Conservation (phyloP, 1,140 invertebrate species). For the Cyclargus thomasi region DNA sequence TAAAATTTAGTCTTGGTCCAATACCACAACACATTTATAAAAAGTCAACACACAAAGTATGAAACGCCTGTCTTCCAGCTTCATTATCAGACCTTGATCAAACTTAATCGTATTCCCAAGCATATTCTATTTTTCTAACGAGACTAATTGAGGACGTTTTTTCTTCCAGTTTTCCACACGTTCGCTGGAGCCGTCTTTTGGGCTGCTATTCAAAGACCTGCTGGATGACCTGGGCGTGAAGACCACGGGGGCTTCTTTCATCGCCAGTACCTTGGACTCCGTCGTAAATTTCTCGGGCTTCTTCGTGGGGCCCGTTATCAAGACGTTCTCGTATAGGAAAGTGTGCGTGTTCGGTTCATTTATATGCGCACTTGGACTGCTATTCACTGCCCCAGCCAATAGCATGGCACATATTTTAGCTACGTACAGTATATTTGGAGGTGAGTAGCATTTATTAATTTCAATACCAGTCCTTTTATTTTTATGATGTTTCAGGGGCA, state of each 20-base stretch:
- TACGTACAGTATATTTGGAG: conserved; percentile 85
- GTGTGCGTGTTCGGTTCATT: conserved; percentile 81
- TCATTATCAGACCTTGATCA: too few species aligned
- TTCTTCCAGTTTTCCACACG: conserved; percentile 82
- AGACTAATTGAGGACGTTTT: conserved; percentile 15
- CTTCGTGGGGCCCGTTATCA: conserved; percentile 83
- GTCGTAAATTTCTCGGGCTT: conserved; percentile 86
- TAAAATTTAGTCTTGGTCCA: too few species aligned
- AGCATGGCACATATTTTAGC: conserved; percentile 83
- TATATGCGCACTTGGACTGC: conserved; percentile 79
- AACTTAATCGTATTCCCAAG: too few species aligned
- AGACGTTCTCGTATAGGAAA: conserved; percentile 83
- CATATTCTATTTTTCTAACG: background rate
- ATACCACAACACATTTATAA: too few species aligned
- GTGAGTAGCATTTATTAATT: conserved; percentile 57
- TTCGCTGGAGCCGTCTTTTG: conserved; percentile 86
- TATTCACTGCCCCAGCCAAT: conserved; percentile 80
- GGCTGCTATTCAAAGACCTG: conserved; percentile 83
- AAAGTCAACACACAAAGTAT: too few species aligned
- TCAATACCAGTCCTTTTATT: too few species aligned
- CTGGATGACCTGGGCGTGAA: conserved; percentile 79
- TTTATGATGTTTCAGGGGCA: too few species aligned
- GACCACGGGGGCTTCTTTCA: conserved; percentile 82
- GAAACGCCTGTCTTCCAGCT: too few species aligned
- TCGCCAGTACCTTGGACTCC: conserved; percentile 83